Evolutionary conservation across 2,113 vertebrate species (phyloP), one percentile per base, ranked within the genome.

Genomic region (Plotosus lineatus): DNA sequence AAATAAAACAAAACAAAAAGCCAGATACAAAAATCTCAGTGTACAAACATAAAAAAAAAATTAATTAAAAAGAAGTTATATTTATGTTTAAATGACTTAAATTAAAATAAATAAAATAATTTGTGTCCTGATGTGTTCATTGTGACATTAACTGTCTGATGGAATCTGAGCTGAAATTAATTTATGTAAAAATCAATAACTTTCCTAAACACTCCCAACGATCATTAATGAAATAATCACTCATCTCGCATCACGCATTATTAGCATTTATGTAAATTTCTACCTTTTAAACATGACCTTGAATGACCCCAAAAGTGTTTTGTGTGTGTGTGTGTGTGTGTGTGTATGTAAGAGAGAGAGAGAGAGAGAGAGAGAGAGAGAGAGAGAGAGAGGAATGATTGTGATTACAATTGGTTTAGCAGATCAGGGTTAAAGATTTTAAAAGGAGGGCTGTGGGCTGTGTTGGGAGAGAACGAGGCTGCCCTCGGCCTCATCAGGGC

Each of bases 401-500:
- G 1, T 33, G 69, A 21, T 33, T 33, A 31, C 21, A 28, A 72
- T 72, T 50, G 50, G 53, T 40, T 8, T 33, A 40, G 38, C 12
- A 28, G 8, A 9, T 56, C 28, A 58, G 74, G 53, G 73, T 75
- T 75, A 75, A 75, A 75, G 51, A 56, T 42, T 11, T 4, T 5
- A 31, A n/a, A 15, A 4, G 73, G 11, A 48, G 28, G 12, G 84
- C 86, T 88, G 86, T 92, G 28, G 12, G 84, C 86, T 88, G 86
- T 92, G 91, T 92, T 91, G 84, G 88, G 88, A 88, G 89, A 90
- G 91, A 90, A 90, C 87, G 90, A 56, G 92, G 91, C 92, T 90
- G 90, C 92, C 89, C 78, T 88, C 87, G 87, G 87, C 90, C 92
- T 92, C 93, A 94, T 93, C 91, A 92, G 90, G 85, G 91, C 88